These are phyloP conservation scores for Perca schrenkii DNA, from an alignment of 2,113 vertebrate species.

Conservation along the genomic window DNA sequence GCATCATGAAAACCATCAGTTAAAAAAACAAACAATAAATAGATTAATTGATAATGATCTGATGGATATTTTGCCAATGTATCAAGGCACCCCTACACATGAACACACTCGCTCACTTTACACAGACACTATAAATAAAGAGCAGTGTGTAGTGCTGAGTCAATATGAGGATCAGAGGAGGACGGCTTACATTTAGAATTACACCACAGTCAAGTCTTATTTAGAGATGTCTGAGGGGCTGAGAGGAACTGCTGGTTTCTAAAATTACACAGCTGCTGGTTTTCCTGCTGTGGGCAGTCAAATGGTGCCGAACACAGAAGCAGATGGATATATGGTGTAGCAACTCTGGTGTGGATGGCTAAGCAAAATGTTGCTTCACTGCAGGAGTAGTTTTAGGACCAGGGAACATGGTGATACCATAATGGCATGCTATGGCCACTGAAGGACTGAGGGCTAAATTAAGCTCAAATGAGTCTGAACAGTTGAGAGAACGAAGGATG, in stretches of 20 bases:
- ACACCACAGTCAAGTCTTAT: constrained; percentile 11
- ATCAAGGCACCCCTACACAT: neutral
- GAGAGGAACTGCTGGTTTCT: constrained; percentile 52
- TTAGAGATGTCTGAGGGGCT: constrained; percentile 30
- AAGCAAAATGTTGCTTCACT: constrained; percentile 39
- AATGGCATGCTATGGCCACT: constrained; percentile 17
- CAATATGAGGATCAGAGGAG: constrained; percentile 33
- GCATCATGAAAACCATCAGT: neutral
- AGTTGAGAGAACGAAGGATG: neutral
- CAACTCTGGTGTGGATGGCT: constrained; percentile 58
- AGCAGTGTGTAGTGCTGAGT: constrained; percentile 24
- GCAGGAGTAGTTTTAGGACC: constrained; percentile 16
- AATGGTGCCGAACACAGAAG: constrained; percentile 40
- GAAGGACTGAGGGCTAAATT: neutral
- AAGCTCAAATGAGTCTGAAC: neutral
- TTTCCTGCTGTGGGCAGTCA: constrained; percentile 42
- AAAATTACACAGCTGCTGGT: constrained; percentile 62
- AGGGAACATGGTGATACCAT: neutral
- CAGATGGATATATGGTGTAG: constrained; percentile 54
- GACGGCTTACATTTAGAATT: constrained; percentile 33
- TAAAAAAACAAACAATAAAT: neutral
- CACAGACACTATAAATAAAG: constrained; percentile 3
- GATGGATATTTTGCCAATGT: neutral
- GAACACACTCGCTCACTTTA: neutral
- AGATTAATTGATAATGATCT: neutral